Evolutionary conservation across 2,888 invertebrate species (phyloP).

Genomic region (Acrobasis suavella): DNA sequence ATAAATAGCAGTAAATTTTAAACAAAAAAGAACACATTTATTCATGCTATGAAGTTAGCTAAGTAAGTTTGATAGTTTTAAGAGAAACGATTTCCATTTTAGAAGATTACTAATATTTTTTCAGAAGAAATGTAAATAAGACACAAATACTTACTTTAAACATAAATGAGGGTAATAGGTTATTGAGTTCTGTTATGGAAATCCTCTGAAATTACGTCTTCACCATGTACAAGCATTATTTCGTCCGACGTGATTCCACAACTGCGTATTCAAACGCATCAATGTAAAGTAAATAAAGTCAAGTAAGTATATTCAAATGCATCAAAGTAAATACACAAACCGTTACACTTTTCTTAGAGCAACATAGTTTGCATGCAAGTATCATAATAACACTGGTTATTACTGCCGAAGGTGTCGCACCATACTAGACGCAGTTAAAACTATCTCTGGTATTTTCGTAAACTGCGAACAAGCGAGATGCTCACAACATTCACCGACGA

Average conservation of each 20-base stretch:
- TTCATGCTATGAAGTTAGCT: too few relatives aligned
- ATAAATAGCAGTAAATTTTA: too few relatives aligned
- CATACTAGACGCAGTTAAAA: background rate
- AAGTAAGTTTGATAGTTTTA: too few relatives aligned
- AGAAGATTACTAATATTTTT: too few relatives aligned
- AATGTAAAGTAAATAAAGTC: too few relatives aligned
- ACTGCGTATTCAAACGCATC: slow-evolving; percentile 6
- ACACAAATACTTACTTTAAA: too few relatives aligned
- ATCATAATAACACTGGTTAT: slow-evolving; percentile 18
- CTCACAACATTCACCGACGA: background rate
- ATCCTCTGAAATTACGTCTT: background rate
- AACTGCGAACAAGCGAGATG: background rate
- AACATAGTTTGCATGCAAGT: slow-evolving; percentile 19
- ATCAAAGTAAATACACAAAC: slow-evolving; percentile 15
- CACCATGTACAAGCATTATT: background rate
- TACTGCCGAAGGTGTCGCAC: slow-evolving; percentile 11
- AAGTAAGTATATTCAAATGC: too few relatives aligned
- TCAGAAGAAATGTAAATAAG: too few relatives aligned
- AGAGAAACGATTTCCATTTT: too few relatives aligned
- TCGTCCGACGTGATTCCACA: background rate
- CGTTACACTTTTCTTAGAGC: slow-evolving; percentile 17
- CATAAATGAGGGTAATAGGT: too few relatives aligned
- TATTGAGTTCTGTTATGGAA: too few relatives aligned
- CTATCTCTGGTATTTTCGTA: slow-evolving; percentile 5
- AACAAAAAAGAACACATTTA: too few relatives aligned